Evolutionary conservation across 2,797 vertebrate species (phyloP).

Genomic region (Anguilla pacifica): DNA sequence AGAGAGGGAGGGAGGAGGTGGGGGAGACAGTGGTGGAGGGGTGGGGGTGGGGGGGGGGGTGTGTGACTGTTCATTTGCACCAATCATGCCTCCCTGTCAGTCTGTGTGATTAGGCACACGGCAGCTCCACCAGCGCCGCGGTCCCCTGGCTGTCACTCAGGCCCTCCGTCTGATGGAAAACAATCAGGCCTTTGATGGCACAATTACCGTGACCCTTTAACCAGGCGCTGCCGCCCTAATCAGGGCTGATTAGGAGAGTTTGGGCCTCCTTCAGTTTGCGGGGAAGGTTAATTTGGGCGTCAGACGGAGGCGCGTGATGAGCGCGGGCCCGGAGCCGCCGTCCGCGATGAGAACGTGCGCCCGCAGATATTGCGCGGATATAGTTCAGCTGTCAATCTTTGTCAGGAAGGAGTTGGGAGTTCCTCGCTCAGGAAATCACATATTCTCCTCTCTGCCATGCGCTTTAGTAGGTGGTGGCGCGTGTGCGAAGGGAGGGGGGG

Average conservation of each 20-base stretch:
- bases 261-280: slow-evolving; percentile 98
- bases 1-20: slow-evolving; percentile 52
- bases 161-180: slow-evolving; percentile 99
- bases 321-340: slow-evolving; percentile 78
- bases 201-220: slow-evolving; percentile 99
- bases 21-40: slow-evolving; percentile 84
- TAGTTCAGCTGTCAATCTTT: slow-evolving; percentile 76
- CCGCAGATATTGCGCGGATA: slow-evolving; percentile 79
- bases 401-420: slow-evolving; percentile 87
- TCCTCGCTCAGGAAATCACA: slow-evolving; percentile 95
- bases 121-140: slow-evolving; percentile 89
- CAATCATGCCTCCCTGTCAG: slow-evolving; percentile 71
- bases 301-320: slow-evolving; percentile 92
- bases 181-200: slow-evolving; percentile 99
- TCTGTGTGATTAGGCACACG: slow-evolving; percentile 94
- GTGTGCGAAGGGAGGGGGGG: slow-evolving; percentile 49
- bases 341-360: slow-evolving; percentile 74
- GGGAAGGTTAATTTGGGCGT: slow-evolving; percentile 99
- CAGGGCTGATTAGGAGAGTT: slow-evolving; percentile 99
- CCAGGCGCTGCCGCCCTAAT: slow-evolving; percentile 84
- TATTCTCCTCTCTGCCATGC: slow-evolving; percentile 71
- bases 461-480: slow-evolving; percentile 56
- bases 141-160: slow-evolving; percentile 98
- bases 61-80: slow-evolving; percentile 36
- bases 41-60: slow-evolving; percentile 53